phyloP scores from a whole-genome alignment of 2,888 invertebrate genomes.

The Leptinotarsa juncta region DNA sequence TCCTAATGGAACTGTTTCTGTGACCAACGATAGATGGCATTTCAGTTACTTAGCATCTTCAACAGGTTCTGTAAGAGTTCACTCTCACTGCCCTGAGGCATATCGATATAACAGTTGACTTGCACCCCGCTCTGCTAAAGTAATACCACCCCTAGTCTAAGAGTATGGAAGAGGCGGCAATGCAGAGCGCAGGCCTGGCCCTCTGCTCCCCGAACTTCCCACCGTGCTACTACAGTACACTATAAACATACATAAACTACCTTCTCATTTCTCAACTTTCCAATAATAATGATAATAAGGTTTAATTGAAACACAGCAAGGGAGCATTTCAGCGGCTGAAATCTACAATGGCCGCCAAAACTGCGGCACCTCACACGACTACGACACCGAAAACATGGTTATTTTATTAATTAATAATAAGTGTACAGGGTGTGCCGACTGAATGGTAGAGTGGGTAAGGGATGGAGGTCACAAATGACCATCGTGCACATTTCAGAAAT shows the following conservation, averaged over 20 bases:
- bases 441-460: neutral
- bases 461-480: neutral
- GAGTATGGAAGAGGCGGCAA: conserved; percentile 58
- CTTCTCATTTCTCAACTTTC: conserved; percentile 65
- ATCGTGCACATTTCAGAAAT: too few relatives aligned
- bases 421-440: conserved; percentile 26
- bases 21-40: neutral
- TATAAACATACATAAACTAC: conserved; percentile 67
- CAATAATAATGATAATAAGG: conserved; percentile 58
- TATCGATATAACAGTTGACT: conserved; percentile 60
- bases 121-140: conserved; percentile 62
- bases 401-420: conserved; percentile 56
- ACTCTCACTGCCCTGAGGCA: conserved; percentile 50
- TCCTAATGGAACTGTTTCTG: neutral
- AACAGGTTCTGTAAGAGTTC: conserved; percentile 27
- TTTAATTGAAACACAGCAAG: conserved; percentile 65
- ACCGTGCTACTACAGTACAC: conserved; percentile 65
- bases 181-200: conserved; percentile 59
- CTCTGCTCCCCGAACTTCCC: conserved; percentile 55
- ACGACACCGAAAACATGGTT: conserved; percentile 64
- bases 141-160: conserved; percentile 60
- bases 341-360: conserved; percentile 49
- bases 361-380: conserved; percentile 56
- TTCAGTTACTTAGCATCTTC: neutral
- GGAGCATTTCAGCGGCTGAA: conserved; percentile 62